Percentiles rank a stretch among this genome's conserved stretches.
Conservation (phyloP, 2,888 invertebrate genomes). For the Megastigmus dorsalis region DNA sequence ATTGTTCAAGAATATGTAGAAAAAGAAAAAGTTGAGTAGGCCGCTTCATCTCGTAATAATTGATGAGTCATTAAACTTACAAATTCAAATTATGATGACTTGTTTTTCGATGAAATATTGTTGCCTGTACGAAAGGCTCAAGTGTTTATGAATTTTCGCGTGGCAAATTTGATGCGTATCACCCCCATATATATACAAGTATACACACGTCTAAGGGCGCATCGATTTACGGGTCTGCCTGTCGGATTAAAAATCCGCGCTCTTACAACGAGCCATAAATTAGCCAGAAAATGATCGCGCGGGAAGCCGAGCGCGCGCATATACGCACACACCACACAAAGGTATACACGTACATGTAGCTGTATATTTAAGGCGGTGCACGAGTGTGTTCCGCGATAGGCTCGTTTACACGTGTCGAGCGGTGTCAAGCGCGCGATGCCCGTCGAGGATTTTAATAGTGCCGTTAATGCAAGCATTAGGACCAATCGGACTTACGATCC, state of each 20-base stretch:
- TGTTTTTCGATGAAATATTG: no score
- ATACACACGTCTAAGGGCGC: background rate
- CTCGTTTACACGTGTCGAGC: slow-evolving; percentile 24
- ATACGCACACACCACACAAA: no score
- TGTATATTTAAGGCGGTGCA: slow-evolving; percentile 11
- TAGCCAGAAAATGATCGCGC: slow-evolving; percentile 30
- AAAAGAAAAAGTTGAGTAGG: no score
- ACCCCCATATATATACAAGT: background rate
- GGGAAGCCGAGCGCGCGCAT: slow-evolving; percentile 2
- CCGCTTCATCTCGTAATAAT: no score
- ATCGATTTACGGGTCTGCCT: slow-evolving; percentile 30
- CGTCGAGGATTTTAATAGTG: slow-evolving; percentile 1
- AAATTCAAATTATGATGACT: no score
- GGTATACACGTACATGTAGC: background rate
- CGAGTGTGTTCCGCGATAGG: background rate
- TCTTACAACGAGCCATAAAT: slow-evolving; percentile 37
- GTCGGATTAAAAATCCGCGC: slow-evolving; percentile 32
- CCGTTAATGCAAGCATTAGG: slow-evolving; percentile 22
- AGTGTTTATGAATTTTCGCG: background rate
- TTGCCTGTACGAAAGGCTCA: no score
- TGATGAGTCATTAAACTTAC: no score
- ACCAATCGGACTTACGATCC: slow-evolving; percentile 1
- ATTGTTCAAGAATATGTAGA: no score
- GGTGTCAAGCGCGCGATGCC: background rate
- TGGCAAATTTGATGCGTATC: slow-evolving; percentile 19